Evolutionary conservation across 2,888 invertebrate species (phyloP).

Genomic region (Lamproptera curius): DNA sequence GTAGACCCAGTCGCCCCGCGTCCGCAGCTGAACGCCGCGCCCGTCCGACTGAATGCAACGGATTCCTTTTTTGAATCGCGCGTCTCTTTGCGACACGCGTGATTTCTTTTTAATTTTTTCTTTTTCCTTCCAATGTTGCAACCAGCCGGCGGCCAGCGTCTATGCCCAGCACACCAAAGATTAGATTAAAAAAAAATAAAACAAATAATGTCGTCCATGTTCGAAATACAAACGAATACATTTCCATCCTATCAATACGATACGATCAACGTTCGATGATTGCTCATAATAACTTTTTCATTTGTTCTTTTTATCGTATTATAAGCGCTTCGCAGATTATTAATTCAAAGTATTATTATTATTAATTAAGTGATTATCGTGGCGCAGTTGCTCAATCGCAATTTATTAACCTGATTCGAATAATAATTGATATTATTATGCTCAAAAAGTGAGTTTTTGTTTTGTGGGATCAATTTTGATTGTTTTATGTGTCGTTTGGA

Average conservation of each 20-base stretch:
- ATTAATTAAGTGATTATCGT: slow-evolving; percentile 41
- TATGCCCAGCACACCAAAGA: slow-evolving; percentile 74
- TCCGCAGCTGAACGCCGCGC: slow-evolving; percentile 42
- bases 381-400: slow-evolving; percentile 65
- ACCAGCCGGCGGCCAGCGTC: slow-evolving; percentile 48
- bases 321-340: slow-evolving; percentile 53
- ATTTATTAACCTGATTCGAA: slow-evolving; percentile 50
- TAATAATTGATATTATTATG: slow-evolving; percentile 48
- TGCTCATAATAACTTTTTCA: slow-evolving; percentile 54
- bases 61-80: too few species aligned
- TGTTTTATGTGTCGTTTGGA: slow-evolving; percentile 36
- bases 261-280: slow-evolving; percentile 37
- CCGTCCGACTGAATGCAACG: slow-evolving; percentile 11
- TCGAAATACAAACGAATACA: slow-evolving; percentile 43
- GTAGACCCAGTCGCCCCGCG: slow-evolving; percentile 49
- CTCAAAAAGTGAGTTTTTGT: slow-evolving; percentile 66
- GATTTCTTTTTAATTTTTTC: too few species aligned
- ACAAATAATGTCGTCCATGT: slow-evolving; percentile 54
- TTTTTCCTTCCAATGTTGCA: slow-evolving; percentile 31
- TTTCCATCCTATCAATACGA: slow-evolving; percentile 41
- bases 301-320: too few species aligned
- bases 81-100: too few species aligned
- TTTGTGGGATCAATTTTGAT: slow-evolving; percentile 56
- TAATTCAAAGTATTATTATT: slow-evolving; percentile 36
- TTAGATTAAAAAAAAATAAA: slow-evolving; percentile 40